These are phyloP conservation scores for Drosophila fungiperda DNA, from an alignment of 2,888 invertebrate species.

Conservation along the genomic window DNA sequence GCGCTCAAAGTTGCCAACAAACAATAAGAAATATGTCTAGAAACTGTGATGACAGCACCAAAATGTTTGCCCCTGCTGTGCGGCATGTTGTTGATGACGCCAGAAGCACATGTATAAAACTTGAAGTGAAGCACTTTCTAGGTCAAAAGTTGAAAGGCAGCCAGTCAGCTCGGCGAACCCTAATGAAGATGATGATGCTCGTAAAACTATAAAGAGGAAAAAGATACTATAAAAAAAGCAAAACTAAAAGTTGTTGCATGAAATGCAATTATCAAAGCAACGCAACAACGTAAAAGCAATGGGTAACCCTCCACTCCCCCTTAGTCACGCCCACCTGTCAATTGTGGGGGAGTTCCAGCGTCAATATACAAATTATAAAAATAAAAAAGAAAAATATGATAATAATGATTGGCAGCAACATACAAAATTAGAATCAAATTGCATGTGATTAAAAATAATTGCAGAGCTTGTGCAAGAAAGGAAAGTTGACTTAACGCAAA, in stretches of 20 bases:
- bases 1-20: not conserved
- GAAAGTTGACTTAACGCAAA: not conserved
- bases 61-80: constrained; percentile 53
- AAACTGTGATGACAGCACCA: constrained; percentile 63
- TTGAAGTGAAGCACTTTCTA: constrained; percentile 71
- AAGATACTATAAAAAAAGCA: constrained; percentile 17
- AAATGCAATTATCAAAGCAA: constrained; percentile 61
- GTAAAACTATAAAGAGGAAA: constrained; percentile 11
- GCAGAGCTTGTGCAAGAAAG: constrained; percentile 1
- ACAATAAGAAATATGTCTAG: constrained; percentile 9
- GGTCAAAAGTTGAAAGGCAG: constrained; percentile 75
- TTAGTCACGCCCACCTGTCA: constrained; percentile 37
- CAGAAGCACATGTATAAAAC: constrained; percentile 41
- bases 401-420: constrained; percentile 22
- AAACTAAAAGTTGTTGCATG: constrained; percentile 44
- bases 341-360: constrained; percentile 27
- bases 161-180: constrained; percentile 41
- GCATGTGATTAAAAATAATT: constrained; percentile 21
- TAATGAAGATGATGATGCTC: constrained; percentile 42
- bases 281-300: constrained; percentile 50
- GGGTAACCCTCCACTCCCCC: not conserved
- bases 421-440: constrained; percentile 34
- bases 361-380: constrained; percentile 51
- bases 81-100: constrained; percentile 47
- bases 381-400: constrained; percentile 9